These are phyloP conservation scores for Stictonetta naevosa DNA, from an alignment of 2,113 vertebrate genomes.

Conservation along the genomic window DNA sequence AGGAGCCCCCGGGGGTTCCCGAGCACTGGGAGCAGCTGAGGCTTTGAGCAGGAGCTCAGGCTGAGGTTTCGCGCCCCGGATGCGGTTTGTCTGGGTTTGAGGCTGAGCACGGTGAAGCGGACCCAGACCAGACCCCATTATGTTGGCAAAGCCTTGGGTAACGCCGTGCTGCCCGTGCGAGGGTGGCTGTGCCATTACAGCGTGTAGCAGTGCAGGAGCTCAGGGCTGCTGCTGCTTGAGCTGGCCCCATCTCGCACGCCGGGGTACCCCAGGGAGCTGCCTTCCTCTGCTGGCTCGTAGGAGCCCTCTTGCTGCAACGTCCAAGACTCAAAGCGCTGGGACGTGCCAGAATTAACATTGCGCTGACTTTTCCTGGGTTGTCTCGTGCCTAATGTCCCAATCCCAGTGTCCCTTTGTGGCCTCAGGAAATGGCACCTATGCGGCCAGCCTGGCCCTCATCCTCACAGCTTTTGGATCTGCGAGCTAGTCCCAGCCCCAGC, in stretches of 20 bases:
- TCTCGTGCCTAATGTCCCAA: not conserved
- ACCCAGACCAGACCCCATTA: not conserved
- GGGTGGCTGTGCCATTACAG: not conserved
- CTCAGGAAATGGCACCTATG: not conserved
- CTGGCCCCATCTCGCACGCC: not conserved
- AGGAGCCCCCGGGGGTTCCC: not conserved
- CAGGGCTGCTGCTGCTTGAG: not conserved
- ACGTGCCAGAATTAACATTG: not conserved
- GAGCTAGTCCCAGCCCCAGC: not conserved
- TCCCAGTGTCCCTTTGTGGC: not conserved
- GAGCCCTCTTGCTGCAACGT: not conserved
- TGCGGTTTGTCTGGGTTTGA: not conserved
- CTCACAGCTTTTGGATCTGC: not conserved
- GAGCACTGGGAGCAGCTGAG: too few species aligned
- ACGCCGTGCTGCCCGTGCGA: accelerated
- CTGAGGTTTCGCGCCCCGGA: not conserved
- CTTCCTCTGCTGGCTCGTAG: not conserved
- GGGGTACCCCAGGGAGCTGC: not conserved
- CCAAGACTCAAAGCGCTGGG: not conserved
- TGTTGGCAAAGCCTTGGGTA: not conserved
- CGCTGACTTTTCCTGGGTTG: not conserved
- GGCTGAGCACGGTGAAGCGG: not conserved
- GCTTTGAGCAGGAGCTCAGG: not conserved
- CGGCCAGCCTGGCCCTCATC: not conserved
- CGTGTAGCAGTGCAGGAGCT: not conserved